Percentiles rank a stretch among this genome's conserved stretches.
phyloP scores from a whole-genome alignment of 2,797 vertebrate genomes.

The Neostethus bicornis region DNA sequence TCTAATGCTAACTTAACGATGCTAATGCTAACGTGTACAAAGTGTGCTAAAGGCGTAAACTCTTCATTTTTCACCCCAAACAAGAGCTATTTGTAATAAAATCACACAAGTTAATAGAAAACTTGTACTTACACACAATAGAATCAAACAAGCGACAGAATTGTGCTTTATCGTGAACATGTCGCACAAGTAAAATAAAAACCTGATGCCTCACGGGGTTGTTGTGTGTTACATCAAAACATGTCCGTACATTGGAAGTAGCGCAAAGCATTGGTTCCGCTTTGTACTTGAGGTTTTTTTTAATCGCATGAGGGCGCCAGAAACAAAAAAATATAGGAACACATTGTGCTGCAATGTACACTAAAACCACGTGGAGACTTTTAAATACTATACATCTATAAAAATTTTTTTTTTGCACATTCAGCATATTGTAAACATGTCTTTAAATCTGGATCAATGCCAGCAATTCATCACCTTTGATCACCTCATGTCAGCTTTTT shows the following conservation, averaged over 20 bases:
- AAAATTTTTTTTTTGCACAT: too few species aligned
- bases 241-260: slow-evolving; percentile 28
- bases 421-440: too few species aligned
- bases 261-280: slow-evolving; percentile 39
- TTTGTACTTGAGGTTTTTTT: not conserved
- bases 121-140: slow-evolving; percentile 25
- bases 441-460: too few species aligned
- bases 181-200: slow-evolving; percentile 23
- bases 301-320: slow-evolving; percentile 45
- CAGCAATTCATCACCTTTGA: too few species aligned
- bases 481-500: too few species aligned
- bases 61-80: not conserved
- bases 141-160: not conserved
- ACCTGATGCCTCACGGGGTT: slow-evolving; percentile 18
- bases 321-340: slow-evolving; percentile 2
- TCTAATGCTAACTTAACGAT: slow-evolving; percentile 49
- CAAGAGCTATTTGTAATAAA: not conserved
- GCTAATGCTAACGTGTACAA: slow-evolving; percentile 64
- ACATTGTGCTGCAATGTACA: too few species aligned
- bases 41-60: slow-evolving; percentile 7
- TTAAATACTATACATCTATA: too few species aligned
- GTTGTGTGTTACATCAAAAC: slow-evolving; percentile 74
- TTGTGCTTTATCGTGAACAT: slow-evolving; percentile 41
- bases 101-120: not conserved
- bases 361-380: too few species aligned